A percentile compares a stretch with the other conserved stretches of the same genome.
phyloP scores from a whole-genome alignment of 2,113 vertebrate genomes.

The Coreoperca whiteheadi region DNA sequence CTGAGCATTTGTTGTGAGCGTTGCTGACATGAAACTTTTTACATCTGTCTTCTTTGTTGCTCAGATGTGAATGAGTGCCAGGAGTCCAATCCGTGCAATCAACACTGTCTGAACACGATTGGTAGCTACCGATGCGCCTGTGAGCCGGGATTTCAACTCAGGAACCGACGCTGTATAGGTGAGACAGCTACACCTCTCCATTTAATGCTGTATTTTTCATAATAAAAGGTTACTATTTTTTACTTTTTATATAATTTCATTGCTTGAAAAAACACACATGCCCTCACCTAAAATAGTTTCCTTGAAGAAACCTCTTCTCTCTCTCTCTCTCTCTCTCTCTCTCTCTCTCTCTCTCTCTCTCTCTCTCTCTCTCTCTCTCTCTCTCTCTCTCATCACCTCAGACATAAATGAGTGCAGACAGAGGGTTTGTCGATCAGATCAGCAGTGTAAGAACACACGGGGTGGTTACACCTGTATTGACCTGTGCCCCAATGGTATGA shows the following conservation, averaged over 20 bases:
- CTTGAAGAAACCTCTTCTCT: background rate
- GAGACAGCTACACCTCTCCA: conserved; percentile 31
- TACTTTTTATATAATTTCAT: background rate
- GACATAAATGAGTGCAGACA: conserved; percentile 98
- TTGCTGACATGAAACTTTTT: background rate
- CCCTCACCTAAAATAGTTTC: background rate
- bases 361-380: too few species aligned
- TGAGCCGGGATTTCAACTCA: conserved; percentile 93
- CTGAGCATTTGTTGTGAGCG: background rate
- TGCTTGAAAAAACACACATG: background rate
- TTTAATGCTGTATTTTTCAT: background rate
- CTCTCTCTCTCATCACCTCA: conserved; percentile 62
- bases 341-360: too few species aligned
- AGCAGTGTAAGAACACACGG: conserved; percentile 95
- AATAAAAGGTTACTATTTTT: background rate
- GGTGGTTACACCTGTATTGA: conserved; percentile 97
- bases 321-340: too few species aligned
- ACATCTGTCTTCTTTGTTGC: conserved; percentile 13
- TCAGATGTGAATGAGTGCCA: conserved; percentile 97
- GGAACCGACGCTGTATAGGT: conserved; percentile 94
- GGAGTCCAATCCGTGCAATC: conserved; percentile 92
- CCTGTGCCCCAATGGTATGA: conserved; percentile 95
- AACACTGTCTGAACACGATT: conserved; percentile 93
- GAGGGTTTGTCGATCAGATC: conserved; percentile 92
- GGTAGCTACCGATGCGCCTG: conserved; percentile 97